Base-by-base conservation (phyloP, 2,888 invertebrate species). In the Nomada hirtipes region DNA sequence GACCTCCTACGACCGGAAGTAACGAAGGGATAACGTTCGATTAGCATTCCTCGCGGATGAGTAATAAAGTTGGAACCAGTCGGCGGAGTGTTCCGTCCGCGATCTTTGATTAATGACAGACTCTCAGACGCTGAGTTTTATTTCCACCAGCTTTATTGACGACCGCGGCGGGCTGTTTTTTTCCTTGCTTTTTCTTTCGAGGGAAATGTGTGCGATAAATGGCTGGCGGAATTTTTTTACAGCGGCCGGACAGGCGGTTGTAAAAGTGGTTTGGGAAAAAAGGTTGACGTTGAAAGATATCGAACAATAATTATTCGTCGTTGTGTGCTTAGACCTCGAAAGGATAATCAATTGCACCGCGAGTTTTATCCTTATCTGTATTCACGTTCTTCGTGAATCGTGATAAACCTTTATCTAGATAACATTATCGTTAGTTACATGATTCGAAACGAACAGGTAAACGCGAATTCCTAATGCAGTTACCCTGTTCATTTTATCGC, bases 1-100 rank as follows among this genome's bases (percentile, higher is more conserved):
- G 52, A 64, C 57, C 69, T 73, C 50, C 70, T 69, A 53, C 75
- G 75, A 55, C 75, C 84, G 84, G 87, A 86, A 86, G 79, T 77
- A 64, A 63, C 57, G 23, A 36, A 57, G 64, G 47, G 23, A 60
- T 59, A 75, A 61, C 55, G 59, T 47, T n/a, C 68, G 71, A 63
- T 68, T 55, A 69, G 72, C 83, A 68, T 57, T 71, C 52, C 59
- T 26, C 10, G 50, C 23, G 47, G 29, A 74, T 68, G 74, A 57
- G 57, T 47, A 52, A 64, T 68, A 68, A 67, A 50, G 20, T 29
- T 36, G 18, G 18, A 26, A 63, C 42, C 11, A 57, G 44, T 44
- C 15, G 23, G 42, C 18, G n/a, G 36, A 7, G 18, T 20, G 20
- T 36, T 42, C 15, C 10, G 29, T 53, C n/a, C 15, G 53, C 65